Evolutionary conservation across 1,140 invertebrate species (phyloP).

Genomic region (Pseudomyrmex flavicornis): DNA sequence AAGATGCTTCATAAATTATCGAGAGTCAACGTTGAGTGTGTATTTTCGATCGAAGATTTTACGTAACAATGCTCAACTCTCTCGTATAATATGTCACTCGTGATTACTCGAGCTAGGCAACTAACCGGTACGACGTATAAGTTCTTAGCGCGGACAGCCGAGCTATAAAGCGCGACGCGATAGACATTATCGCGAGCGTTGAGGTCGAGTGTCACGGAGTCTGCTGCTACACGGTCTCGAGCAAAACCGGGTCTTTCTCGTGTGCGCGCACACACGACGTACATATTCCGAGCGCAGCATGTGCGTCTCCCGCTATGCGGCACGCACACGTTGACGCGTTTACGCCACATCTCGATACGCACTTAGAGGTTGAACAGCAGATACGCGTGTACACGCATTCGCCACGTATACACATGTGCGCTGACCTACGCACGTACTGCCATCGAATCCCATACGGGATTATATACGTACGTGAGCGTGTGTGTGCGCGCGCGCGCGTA

Average conservation of each 20-base stretch:
- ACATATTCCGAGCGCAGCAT: conserved; percentile 25
- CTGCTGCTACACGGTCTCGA: conserved; percentile 61
- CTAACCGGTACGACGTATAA: background rate
- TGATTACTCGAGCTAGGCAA: background rate
- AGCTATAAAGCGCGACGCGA: conserved; percentile 65
- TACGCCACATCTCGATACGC: conserved; percentile 34
- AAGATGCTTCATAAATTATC: background rate
- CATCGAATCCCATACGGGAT: conserved; percentile 36
- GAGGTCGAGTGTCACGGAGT: conserved; percentile 73
- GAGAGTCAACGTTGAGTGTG: background rate
- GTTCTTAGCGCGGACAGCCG: background rate
- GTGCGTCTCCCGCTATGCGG: conserved; percentile 45
- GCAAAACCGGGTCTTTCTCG: conserved; percentile 7
- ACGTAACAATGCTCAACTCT: too few species aligned
- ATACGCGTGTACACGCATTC: conserved; percentile 1
- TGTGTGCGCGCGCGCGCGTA: background rate
- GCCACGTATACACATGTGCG: conserved; percentile 12
- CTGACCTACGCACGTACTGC: conserved; percentile 37
- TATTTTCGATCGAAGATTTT: background rate
- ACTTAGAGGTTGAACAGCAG: conserved; percentile 37
- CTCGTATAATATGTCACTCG: background rate
- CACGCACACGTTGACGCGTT: conserved; percentile 34
- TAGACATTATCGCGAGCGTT: conserved; percentile 71
- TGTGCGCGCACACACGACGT: background rate
- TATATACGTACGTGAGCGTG: conserved; percentile 18